Percentiles rank a stretch among this genome's conserved stretches.
Evolutionary conservation across 1,140 invertebrate species (phyloP).

Genomic region (Formica exsecta): DNA sequence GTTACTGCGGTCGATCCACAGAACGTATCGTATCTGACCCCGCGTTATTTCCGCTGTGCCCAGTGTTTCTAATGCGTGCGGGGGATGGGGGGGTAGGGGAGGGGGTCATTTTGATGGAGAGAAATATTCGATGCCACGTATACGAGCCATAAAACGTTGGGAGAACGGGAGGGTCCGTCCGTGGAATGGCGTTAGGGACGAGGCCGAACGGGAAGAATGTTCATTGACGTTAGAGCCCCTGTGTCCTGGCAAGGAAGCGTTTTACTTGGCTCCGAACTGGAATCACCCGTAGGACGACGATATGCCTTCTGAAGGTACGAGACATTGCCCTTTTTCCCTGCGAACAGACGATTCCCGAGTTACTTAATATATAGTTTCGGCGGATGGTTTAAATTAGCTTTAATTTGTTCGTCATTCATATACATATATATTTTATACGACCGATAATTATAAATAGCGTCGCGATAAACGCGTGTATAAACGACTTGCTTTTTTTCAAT

Average conservation of each 20-base stretch:
- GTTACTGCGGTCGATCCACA: not conserved
- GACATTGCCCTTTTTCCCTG: not conserved
- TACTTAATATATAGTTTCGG: not conserved
- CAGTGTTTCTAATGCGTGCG: slow-evolving; percentile 70
- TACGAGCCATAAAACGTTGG: slow-evolving; percentile 79
- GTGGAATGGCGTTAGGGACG: slow-evolving; percentile 72
- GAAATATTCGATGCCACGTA: slow-evolving; percentile 75
- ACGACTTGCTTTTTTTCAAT: not conserved
- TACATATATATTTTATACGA: not conserved
- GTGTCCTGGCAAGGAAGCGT: slow-evolving; percentile 70
- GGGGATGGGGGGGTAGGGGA: slow-evolving; percentile 17
- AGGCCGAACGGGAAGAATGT: slow-evolving; percentile 77
- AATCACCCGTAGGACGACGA: slow-evolving; percentile 61
- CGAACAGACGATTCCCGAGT: not conserved
- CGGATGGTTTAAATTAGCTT: not conserved
- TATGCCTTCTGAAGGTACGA: slow-evolving; percentile 59
- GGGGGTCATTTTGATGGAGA: slow-evolving; percentile 77
- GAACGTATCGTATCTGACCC: slow-evolving; percentile 46
- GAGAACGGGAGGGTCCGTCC: slow-evolving; percentile 73
- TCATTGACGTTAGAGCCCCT: slow-evolving; percentile 74
- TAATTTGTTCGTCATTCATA: not conserved
- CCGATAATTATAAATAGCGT: not conserved
- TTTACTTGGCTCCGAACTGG: slow-evolving; percentile 58
- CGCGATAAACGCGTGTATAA: not conserved
- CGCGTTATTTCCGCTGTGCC: slow-evolving; percentile 64